These are phyloP conservation scores for Toxonevra muliebris DNA, from an alignment of 2,888 invertebrate genomes.

Conservation along the genomic window DNA sequence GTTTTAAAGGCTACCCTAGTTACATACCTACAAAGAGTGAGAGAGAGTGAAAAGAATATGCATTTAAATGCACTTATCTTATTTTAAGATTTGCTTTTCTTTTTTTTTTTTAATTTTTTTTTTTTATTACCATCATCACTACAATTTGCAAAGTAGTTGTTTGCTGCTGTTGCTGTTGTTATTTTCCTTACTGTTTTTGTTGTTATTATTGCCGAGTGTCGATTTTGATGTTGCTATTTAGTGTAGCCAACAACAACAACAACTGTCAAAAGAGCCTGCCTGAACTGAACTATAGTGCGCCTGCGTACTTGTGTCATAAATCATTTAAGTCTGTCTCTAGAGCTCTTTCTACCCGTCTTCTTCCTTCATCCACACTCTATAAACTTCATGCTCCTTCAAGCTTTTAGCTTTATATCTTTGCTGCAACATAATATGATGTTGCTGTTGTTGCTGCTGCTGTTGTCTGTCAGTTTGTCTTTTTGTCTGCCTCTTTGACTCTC, in stretches of 20 bases:
- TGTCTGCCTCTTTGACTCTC: constrained; percentile 47
- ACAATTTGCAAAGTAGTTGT: too few species aligned
- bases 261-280: neutral
- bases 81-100: too few species aligned
- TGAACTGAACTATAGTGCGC: constrained; percentile 44
- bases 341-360: too few species aligned
- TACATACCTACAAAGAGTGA: too few species aligned
- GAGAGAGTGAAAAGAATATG: too few species aligned
- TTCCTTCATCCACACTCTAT: too few species aligned
- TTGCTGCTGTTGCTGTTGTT: constrained; percentile 46
- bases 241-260: neutral
- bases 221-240: neutral
- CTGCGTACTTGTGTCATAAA: constrained; percentile 61
- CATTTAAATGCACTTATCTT: too few species aligned
- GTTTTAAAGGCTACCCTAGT: too few species aligned
- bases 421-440: constrained; percentile 15
- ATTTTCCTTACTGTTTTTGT: constrained; percentile 18
- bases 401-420: constrained; percentile 42
- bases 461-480: constrained; percentile 27
- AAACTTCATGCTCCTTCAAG: constrained; percentile 36
- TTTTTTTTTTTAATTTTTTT: too few species aligned
- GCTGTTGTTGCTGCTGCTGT: constrained; percentile 17
- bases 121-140: too few species aligned
- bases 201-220: neutral
- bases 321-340: constrained; percentile 47